phyloP scores from a whole-genome alignment of 2,113 vertebrate genomes.

The Gracilinanus agilis region DNA sequence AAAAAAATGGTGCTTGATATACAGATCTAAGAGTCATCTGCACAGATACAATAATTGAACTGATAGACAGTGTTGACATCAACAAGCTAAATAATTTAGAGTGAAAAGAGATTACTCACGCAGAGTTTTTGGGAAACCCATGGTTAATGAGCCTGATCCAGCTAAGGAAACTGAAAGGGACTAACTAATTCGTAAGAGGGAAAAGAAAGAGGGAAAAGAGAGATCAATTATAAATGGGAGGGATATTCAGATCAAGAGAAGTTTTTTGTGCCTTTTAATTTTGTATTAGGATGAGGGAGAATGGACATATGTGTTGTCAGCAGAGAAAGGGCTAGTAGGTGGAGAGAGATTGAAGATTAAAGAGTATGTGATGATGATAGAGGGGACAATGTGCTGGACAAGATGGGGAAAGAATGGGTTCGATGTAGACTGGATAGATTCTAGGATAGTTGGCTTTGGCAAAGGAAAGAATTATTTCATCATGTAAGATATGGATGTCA shows the following conservation, averaged over 20 bases:
- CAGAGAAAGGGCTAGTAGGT: not conserved
- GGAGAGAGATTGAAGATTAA: not conserved
- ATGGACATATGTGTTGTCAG: not conserved
- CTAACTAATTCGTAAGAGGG: not conserved
- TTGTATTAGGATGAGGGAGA: not conserved
- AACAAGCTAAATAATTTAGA: no score
- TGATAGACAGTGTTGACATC: no score
- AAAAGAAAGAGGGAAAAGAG: not conserved
- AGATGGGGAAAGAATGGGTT: not conserved
- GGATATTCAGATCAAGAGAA: no score
- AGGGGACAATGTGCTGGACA: not conserved
- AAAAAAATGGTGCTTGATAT: not conserved
- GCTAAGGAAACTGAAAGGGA: not conserved
- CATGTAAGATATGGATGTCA: not conserved
- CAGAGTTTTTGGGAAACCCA: no score
- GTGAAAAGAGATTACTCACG: no score
- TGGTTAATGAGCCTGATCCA: not conserved
- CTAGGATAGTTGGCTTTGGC: no score
- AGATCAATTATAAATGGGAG: not conserved
- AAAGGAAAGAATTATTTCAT: not conserved
- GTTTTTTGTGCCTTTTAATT: not conserved
- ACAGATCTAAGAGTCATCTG: not conserved
- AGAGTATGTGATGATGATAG: not conserved
- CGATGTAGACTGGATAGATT: not conserved
- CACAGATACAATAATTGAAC: no score